Evolutionary conservation across 2,888 invertebrate genomes (phyloP).

Genomic region (Drosophila incognita): DNA sequence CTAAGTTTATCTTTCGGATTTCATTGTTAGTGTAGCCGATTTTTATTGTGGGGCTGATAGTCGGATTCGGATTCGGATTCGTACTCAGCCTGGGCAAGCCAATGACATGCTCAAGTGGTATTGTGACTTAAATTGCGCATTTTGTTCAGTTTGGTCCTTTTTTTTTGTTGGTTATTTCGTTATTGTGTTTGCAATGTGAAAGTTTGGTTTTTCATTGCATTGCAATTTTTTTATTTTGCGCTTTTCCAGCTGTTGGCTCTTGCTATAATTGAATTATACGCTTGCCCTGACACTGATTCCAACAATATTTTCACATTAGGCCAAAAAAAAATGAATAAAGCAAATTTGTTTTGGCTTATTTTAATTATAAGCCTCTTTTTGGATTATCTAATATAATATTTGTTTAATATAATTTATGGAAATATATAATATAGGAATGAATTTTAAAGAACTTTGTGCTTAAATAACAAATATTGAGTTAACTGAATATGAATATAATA

Average conservation of each 20-base stretch:
- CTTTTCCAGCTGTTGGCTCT: conserved; percentile 37
- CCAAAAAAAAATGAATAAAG: background rate
- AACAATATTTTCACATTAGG: conserved; percentile 41
- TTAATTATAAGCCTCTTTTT: background rate
- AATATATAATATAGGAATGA: background rate
- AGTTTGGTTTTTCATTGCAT: conserved; percentile 18
- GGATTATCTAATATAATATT: background rate
- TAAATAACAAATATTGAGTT: no score
- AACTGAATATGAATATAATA: no score
- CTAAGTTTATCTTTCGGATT: conserved; percentile 54
- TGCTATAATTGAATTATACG: conserved; percentile 65
- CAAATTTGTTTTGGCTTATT: background rate
- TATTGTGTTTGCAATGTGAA: conserved; percentile 31
- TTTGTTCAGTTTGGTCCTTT: conserved; percentile 26
- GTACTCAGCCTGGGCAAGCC: background rate
- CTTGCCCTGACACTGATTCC: conserved; percentile 39
- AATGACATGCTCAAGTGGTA: conserved; percentile 56
- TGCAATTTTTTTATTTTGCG: conserved; percentile 54
- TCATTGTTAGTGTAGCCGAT: conserved; percentile 44
- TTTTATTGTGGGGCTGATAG: conserved; percentile 18
- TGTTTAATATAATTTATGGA: no score
- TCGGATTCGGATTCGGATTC: conserved; percentile 3
- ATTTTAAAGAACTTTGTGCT: background rate
- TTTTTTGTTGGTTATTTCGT: conserved; percentile 9
- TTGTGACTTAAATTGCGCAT: conserved; percentile 53